These are phyloP conservation scores for Drosophila hydei DNA, from an alignment of 1,140 invertebrate species.

Conservation along the genomic window DNA sequence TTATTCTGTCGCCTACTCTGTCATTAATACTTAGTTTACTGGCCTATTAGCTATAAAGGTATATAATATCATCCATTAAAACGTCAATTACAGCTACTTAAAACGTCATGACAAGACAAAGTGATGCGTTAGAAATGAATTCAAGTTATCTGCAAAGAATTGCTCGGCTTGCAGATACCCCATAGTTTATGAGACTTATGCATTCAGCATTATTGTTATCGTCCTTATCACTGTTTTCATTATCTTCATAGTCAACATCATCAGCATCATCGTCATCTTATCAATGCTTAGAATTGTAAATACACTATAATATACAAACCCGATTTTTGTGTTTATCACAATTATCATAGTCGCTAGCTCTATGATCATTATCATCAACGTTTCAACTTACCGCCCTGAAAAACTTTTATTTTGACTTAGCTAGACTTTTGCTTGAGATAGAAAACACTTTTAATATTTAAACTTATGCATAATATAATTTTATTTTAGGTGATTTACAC, in stretches of 20 bases:
- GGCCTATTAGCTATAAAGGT: constrained; percentile 7
- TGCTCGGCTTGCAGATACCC: background rate
- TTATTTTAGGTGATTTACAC: constrained; percentile 27
- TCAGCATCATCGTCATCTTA: no score
- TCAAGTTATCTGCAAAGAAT: background rate
- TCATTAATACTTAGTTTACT: constrained; percentile 6
- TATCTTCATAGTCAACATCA: no score
- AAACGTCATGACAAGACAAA: background rate
- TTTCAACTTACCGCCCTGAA: no score
- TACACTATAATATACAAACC: no score
- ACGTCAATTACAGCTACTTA: constrained; percentile 10
- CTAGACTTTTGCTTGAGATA: background rate
- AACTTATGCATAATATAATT: constrained; percentile 9
- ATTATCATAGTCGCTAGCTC: no score
- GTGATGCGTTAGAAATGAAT: background rate
- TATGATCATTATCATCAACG: no score
- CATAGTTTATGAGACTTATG: no score
- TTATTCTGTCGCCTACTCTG: constrained; percentile 27
- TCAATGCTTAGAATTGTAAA: no score
- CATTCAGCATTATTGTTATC: no score
- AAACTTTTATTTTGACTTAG: no score
- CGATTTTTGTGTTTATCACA: no score
- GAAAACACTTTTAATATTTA: background rate
- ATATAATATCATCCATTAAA: constrained; percentile 6
- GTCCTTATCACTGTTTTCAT: no score